phyloP scores from a whole-genome alignment of 1,140 invertebrate species.

The Helicoverpa zea region DNA sequence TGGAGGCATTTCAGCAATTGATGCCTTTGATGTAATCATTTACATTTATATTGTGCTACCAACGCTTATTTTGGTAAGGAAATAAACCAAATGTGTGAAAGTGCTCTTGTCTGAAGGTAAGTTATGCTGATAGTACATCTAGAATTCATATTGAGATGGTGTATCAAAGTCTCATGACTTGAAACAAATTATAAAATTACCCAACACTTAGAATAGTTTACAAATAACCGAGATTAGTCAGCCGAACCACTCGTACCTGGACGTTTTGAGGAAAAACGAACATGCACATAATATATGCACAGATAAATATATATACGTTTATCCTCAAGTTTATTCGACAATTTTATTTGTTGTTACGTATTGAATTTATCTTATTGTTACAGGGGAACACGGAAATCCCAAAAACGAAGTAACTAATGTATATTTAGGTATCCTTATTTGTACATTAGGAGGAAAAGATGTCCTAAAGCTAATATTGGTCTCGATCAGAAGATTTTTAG shows the following conservation, averaged over 20 bases:
- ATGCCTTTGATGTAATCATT: conserved; percentile 1
- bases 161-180: no score
- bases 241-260: no score
- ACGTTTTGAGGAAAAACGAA: no score
- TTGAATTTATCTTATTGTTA: background rate
- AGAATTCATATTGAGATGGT: no score
- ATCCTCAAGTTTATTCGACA: background rate
- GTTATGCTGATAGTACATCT: no score
- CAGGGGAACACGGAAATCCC: conserved; percentile 18
- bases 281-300: background rate
- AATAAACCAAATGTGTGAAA: background rate
- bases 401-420: background rate
- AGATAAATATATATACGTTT: background rate
- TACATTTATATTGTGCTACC: conserved; percentile 1
- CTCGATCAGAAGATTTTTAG: background rate
- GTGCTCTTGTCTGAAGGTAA: no score
- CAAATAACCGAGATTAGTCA: no score
- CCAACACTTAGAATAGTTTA: no score
- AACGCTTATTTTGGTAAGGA: background rate
- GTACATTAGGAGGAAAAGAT: conserved; percentile 14
- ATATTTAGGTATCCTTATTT: conserved; percentile 14
- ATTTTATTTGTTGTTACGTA: background rate
- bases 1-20: no score
- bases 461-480: background rate
- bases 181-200: no score